Evolutionary conservation across 2,113 vertebrate genomes (phyloP), one percentile per base, ranked within the genome.

Genomic region (Plecotus auritus): DNA sequence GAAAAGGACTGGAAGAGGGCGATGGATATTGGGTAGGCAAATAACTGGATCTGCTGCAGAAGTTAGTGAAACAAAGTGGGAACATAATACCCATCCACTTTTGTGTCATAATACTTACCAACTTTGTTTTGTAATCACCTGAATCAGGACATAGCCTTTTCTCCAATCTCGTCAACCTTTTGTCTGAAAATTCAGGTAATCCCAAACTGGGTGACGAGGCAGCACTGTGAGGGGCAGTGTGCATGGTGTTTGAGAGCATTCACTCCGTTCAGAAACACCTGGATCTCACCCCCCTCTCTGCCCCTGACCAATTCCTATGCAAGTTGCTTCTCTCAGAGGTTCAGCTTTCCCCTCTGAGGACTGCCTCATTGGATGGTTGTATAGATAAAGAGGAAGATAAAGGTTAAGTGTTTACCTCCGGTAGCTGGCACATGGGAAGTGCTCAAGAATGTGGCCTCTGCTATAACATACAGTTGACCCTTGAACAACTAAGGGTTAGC

Each of bases 61-160:
- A 72, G 70, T 20, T 26, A 73, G 30, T 16, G 30, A 54, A 49
- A 88, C 64, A 64, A 42, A 69, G 49, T 40, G 9, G 54, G 51
- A 67, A 18, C 67, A n/a, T 42, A 20, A 9, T 14, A 67, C 26
- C 22, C 35, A 2, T 14, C 37, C 4, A 1, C 35, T 80, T 76
- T 76, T 67, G 30, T 81, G 10, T 73, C 88, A 7, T 1, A 6
- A 37, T 56, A 2, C n/a, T 64, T 85, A 54, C 6, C 4, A 59
- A 2, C 67, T 88, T 84, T 88, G n/a, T 88, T 93, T 80, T 67
- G 16, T 86, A 59, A 51, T 91, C 28, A 89, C 54, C 91, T 83
- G 61, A 91, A 54, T 72, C 89, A 49, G 37, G 35, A 51, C 88
- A 17, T 70, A 40, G 9, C 80, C 89, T 64, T 93, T 67, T 85